Conservation (phyloP, 2,113 vertebrate genomes). For the Paraplagusia blochii region DNA sequence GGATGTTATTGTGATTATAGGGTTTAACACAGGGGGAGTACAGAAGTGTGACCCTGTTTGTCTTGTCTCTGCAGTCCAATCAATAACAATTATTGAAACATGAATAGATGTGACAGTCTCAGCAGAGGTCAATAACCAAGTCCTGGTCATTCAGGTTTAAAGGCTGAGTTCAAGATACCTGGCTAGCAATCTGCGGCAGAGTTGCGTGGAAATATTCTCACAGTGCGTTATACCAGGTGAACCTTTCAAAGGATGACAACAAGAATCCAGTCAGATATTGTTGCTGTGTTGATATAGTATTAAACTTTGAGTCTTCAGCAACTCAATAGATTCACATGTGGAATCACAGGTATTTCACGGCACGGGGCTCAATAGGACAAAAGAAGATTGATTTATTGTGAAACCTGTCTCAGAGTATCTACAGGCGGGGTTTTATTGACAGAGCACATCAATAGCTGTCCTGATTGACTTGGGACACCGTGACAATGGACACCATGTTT, state of each 20-base stretch:
- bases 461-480: conserved; percentile 30
- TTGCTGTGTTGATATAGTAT: conserved; percentile 45
- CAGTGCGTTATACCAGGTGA: conserved; percentile 6
- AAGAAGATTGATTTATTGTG: conserved; percentile 20
- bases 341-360: conserved; percentile 23
- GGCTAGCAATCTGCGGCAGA: conserved; percentile 4
- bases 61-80: conserved; percentile 37
- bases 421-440: conserved; percentile 16
- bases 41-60: conserved; percentile 27
- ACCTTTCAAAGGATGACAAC: conserved; percentile 12
- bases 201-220: not conserved
- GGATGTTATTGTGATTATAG: not conserved
- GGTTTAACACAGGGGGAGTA: conserved; percentile 5
- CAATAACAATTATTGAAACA: conserved; percentile 52
- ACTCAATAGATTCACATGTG: conserved; percentile 27
- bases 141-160: conserved; percentile 28
- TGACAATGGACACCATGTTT: not conserved
- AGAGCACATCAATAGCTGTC: conserved; percentile 21
- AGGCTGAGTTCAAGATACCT: conserved; percentile 7
- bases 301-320: conserved; percentile 16
- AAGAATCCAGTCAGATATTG: conserved; percentile 14
- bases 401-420: conserved; percentile 13
- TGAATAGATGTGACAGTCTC: conserved; percentile 34
- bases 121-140: conserved; percentile 49
- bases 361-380: conserved; percentile 18